Evolutionary conservation across 1,140 invertebrate genomes (phyloP).

Genomic region (Mylabris phalerata): DNA sequence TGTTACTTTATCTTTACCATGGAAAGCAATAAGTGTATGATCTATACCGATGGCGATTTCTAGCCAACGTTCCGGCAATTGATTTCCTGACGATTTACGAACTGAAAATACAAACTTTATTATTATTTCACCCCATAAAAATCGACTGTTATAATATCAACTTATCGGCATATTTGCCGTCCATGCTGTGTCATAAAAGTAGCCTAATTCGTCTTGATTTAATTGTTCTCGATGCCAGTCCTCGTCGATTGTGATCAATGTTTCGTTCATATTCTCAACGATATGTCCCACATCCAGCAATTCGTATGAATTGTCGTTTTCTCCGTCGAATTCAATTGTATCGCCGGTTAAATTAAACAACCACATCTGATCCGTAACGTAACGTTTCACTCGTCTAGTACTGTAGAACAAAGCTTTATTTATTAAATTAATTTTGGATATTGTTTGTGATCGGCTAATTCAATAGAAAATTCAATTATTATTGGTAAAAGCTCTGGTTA

Average conservation of each 20-base stretch:
- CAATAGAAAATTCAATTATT: too few relatives aligned
- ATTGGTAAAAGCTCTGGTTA: too few relatives aligned
- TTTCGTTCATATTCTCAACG: background rate
- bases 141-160: background rate
- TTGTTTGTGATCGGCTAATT: too few relatives aligned
- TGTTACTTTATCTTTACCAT: conserved; percentile 56
- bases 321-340: conserved; percentile 26
- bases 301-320: conserved; percentile 7
- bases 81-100: conserved; percentile 11
- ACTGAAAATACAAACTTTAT: conserved; percentile 20
- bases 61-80: conserved; percentile 49
- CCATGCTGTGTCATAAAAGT: conserved; percentile 46
- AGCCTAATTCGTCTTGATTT: conserved; percentile 41
- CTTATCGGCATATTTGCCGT: conserved; percentile 25
- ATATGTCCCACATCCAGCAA: background rate
- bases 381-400: conserved; percentile 4
- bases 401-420: background rate
- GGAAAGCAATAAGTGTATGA: conserved; percentile 61
- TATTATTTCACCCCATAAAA: background rate
- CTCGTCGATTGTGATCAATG: background rate
- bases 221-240: conserved; percentile 20
- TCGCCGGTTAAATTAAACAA: conserved; percentile 48
- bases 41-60: conserved; percentile 65
- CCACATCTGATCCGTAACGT: conserved; percentile 15
- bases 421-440: too few relatives aligned